Percentiles rank a stretch among this genome's conserved stretches.
Conservation (phyloP, 2,797 vertebrate genomes). For the Acanthurus leucopareius region DNA sequence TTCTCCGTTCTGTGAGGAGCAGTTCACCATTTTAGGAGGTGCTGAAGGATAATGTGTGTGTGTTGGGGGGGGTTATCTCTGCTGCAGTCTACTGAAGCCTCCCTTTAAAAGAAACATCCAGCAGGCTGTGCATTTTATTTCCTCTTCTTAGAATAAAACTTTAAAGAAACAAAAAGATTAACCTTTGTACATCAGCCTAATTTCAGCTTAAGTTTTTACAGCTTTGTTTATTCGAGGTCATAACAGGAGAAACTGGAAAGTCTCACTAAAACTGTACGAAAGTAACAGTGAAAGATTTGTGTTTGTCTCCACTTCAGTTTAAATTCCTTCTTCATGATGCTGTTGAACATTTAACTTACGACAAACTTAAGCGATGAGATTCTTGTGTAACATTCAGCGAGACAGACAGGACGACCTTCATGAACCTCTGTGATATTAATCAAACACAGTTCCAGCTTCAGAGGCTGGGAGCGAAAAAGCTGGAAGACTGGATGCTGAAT, state of each 20-base stretch:
- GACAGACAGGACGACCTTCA: background rate
- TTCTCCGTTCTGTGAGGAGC: background rate
- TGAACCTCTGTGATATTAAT: background rate
- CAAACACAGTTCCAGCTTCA: background rate
- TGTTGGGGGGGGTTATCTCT: background rate
- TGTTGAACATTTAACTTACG: background rate
- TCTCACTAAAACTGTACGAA: no score
- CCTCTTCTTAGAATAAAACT: background rate
- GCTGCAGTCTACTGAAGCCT: background rate
- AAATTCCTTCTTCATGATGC: background rate
- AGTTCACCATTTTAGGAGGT: slow-evolving; percentile 57
- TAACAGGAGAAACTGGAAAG: no score
- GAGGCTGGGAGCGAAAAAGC: background rate
- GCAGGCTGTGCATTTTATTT: background rate
- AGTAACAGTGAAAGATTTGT: background rate
- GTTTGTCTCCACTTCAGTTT: background rate
- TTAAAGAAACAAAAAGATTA: background rate
- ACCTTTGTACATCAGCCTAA: no score
- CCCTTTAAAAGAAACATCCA: background rate
- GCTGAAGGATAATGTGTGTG: slow-evolving; percentile 1
- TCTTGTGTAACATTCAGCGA: background rate
- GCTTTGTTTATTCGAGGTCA: no score
- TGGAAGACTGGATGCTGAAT: slow-evolving; percentile 17
- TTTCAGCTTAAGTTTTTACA: no score
- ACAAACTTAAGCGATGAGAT: background rate